Evolutionary conservation across 2,797 vertebrate genomes (phyloP).

Genomic region (Oreonectes daqikongensis): DNA sequence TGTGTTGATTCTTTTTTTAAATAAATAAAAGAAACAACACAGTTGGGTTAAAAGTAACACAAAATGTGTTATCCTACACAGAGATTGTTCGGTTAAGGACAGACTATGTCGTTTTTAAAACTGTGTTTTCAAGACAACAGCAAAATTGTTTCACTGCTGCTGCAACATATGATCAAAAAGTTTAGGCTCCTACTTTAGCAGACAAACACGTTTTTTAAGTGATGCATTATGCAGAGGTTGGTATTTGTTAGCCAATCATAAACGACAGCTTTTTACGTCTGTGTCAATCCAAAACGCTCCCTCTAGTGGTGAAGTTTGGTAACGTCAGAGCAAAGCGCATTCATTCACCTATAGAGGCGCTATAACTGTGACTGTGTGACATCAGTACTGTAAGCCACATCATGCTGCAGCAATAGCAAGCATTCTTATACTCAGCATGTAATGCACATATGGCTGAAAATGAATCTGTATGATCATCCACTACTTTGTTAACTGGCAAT

Average conservation of each 20-base stretch:
- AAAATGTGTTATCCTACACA: too few relatives aligned
- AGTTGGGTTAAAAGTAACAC: too few relatives aligned
- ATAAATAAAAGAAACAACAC: too few relatives aligned
- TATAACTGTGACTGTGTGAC: not conserved
- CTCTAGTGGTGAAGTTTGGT: not conserved
- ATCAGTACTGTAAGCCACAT: not conserved
- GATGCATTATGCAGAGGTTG: not conserved
- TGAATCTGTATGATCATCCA: not conserved
- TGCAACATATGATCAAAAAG: too few relatives aligned
- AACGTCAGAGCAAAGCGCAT: not conserved
- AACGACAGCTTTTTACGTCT: not conserved
- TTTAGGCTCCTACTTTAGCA: too few relatives aligned
- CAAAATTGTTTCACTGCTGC: too few relatives aligned
- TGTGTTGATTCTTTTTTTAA: too few relatives aligned
- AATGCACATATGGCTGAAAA: not conserved
- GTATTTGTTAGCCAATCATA: not conserved
- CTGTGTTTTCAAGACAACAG: too few relatives aligned
- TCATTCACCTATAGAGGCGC: not conserved
- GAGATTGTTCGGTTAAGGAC: too few relatives aligned
- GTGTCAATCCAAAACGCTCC: not conserved
- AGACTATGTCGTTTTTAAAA: too few relatives aligned
- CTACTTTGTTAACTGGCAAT: not conserved
- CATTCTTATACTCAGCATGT: not conserved
- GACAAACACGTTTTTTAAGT: not conserved
- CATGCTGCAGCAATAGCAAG: not conserved